These are phyloP conservation scores for Drosophila hydei DNA, from an alignment of 1,140 invertebrate species.

Conservation along the genomic window DNA sequence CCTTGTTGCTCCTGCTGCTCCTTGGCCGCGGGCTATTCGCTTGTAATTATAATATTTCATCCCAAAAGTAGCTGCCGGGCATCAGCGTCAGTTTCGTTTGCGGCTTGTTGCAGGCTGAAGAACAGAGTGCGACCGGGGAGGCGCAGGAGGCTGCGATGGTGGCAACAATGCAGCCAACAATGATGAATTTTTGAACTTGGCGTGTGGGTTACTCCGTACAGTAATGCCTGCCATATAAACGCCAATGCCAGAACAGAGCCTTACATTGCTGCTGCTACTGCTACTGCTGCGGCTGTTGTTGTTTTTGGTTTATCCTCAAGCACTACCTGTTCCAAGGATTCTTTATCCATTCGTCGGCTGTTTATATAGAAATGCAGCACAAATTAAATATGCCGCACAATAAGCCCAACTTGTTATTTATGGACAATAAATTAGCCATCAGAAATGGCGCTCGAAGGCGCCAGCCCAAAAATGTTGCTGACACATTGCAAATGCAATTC, in stretches of 20 bases:
- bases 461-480: conserved; percentile 61
- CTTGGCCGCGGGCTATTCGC: conserved; percentile 76
- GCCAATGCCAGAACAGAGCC: conserved; percentile 25
- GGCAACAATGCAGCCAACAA: conserved; percentile 77
- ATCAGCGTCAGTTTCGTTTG: conserved; percentile 79
- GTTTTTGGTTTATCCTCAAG: conserved; percentile 26
- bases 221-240: conserved; percentile 57
- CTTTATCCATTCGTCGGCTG: conserved; percentile 30
- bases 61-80: conserved; percentile 82
- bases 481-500: conserved; percentile 74
- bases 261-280: not conserved
- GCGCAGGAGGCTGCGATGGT: conserved; percentile 15
- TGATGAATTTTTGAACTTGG: conserved; percentile 79
- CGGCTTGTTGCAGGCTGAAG: conserved; percentile 66
- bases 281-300: conserved; percentile 9
- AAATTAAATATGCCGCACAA: conserved; percentile 40
- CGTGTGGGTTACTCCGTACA: conserved; percentile 61
- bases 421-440: conserved; percentile 45
- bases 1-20: conserved; percentile 57
- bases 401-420: conserved; percentile 23
- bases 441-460: conserved; percentile 30
- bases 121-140: conserved; percentile 20
- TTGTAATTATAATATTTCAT: conserved; percentile 84
- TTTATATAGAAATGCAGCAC: conserved; percentile 42
- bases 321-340: not conserved